A percentile compares a stretch with the other conserved stretches of the same genome.
Conservation (phyloP, 2,888 invertebrate species). For the Lasioglossum oenotherae region DNA sequence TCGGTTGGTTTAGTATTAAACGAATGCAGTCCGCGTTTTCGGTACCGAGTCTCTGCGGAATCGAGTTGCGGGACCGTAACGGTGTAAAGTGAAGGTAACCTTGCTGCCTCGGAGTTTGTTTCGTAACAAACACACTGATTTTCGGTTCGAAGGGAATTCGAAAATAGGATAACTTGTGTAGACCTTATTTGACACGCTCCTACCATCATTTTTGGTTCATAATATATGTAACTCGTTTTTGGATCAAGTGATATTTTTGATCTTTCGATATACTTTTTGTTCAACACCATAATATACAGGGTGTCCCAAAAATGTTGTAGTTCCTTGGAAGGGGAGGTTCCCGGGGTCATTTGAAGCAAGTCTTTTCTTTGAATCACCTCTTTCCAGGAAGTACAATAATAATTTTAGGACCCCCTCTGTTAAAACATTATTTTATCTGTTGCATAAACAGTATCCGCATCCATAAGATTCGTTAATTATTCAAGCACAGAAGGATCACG, state of each 20-base stretch:
- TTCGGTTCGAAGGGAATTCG: background rate
- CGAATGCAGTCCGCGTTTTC: background rate
- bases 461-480: background rate
- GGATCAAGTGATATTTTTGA: background rate
- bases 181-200: background rate
- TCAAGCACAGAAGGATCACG: slow-evolving; percentile 12
- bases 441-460: background rate
- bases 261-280: too few species aligned
- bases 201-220: background rate
- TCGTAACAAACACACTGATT: background rate
- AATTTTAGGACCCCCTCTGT: too few species aligned
- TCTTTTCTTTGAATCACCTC: too few species aligned
- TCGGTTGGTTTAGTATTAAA: background rate
- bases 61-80: background rate
- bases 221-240: background rate
- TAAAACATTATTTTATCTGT: background rate
- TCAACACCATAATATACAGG: too few species aligned
- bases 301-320: too few species aligned
- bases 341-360: too few species aligned
- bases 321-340: too few species aligned
- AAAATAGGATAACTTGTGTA: background rate
- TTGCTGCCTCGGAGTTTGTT: background rate
- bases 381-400: too few species aligned
- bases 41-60: background rate
- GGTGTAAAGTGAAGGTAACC: background rate